phyloP scores from a whole-genome alignment of 2,797 vertebrate species.

The Chelonia mydas region DNA sequence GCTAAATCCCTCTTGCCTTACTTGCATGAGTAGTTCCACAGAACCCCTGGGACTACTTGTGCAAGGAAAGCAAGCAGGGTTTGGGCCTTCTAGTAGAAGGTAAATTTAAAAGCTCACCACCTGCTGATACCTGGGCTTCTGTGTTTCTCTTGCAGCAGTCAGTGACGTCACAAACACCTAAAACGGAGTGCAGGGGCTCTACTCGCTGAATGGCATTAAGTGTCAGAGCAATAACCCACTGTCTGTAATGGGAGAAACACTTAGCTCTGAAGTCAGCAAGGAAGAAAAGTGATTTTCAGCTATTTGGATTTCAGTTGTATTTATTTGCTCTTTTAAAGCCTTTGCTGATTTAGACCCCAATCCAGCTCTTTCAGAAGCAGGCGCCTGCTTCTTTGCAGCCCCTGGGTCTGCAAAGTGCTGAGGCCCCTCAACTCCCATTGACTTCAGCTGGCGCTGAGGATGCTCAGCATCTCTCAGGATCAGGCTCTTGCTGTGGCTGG shows the following conservation, averaged over 20 bases:
- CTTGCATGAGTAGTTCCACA: background rate
- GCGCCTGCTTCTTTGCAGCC: background rate
- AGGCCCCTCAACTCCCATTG: background rate
- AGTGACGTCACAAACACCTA: constrained; percentile 54
- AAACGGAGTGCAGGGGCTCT: background rate
- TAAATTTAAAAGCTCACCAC: constrained; percentile 23
- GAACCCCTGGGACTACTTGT: background rate
- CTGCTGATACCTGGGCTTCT: constrained; percentile 28
- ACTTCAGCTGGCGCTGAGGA: background rate
- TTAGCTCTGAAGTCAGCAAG: constrained; percentile 1
- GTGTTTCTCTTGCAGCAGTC: background rate
- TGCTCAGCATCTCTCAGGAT: background rate
- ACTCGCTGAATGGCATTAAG: rapidly evolving
- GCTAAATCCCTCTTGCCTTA: background rate
- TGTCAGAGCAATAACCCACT: constrained; percentile 39
- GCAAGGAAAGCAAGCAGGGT: background rate
- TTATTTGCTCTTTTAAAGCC: constrained; percentile 66
- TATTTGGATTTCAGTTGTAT: constrained; percentile 56
- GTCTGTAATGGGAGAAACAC: constrained; percentile 43
- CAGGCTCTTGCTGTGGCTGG: rapidly evolving
- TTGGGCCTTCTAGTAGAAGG: background rate
- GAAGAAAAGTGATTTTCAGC: constrained; percentile 66
- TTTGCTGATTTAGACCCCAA: background rate
- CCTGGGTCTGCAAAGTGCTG: background rate
- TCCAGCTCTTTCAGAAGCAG: background rate